Conservation (phyloP, 2,113 vertebrate species). For the Pelusios castaneus region DNA sequence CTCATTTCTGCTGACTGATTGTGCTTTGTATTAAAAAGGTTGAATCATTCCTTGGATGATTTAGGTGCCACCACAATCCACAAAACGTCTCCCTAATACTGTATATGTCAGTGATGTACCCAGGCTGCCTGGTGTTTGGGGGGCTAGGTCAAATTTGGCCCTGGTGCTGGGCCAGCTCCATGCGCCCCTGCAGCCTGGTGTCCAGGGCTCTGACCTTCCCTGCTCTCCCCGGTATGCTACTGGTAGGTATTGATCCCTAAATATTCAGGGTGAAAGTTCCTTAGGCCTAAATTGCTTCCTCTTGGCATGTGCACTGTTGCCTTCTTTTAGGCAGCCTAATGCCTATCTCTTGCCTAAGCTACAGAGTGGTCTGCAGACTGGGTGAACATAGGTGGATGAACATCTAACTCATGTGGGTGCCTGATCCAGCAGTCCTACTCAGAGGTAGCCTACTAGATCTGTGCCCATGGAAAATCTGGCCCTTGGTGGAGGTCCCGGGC, state of each 20-base stretch:
- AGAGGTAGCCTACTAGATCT: no score
- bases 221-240: no score
- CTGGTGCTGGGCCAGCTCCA: no score
- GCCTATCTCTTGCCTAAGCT: no score
- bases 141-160: no score
- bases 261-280: neutral
- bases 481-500: no score
- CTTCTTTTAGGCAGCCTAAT: neutral
- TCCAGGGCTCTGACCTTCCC: no score
- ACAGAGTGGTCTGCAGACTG: neutral
- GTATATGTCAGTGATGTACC: no score
- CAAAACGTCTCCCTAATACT: neutral
- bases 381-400: no score
- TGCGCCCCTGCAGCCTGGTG: no score
- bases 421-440: neutral
- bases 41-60: neutral
- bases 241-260: neutral
- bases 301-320: neutral
- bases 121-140: no score
- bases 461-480: no score
- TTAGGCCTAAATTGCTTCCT: neutral
- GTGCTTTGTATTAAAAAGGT: neutral
- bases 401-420: neutral
- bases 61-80: neutral
- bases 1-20: neutral